Conservation (phyloP, 2,113 vertebrate genomes). For the Siniperca knerii region DNA sequence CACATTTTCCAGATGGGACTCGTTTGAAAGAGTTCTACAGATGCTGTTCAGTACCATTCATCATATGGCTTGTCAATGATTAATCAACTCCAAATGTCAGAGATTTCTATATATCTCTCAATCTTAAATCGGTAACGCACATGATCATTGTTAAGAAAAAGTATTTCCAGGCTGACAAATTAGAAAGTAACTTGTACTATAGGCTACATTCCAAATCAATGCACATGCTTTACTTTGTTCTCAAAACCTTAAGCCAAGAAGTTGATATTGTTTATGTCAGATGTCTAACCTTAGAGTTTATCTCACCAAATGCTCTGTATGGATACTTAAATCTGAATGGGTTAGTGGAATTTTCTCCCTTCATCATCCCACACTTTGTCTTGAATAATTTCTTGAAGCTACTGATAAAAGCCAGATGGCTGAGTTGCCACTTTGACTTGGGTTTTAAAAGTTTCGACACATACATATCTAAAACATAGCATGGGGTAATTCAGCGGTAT, state of each 20-base stretch:
- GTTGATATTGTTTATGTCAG: not conserved
- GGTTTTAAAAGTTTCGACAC: not conserved
- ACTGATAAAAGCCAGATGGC: not conserved
- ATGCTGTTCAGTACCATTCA: not conserved
- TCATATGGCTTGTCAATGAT: not conserved
- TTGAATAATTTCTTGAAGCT: not conserved
- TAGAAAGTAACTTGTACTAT: too few relatives aligned
- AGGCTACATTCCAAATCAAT: too few relatives aligned
- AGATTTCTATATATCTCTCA: too few relatives aligned
- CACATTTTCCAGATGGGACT: not conserved
- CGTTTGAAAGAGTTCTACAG: not conserved
- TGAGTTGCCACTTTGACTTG: not conserved
- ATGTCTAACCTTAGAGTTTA: not conserved
- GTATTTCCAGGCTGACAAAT: too few relatives aligned
- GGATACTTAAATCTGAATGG: not conserved
- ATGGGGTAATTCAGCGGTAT: not conserved
- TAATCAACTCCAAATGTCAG: too few relatives aligned
- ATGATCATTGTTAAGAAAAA: too few relatives aligned
- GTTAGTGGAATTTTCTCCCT: not conserved
- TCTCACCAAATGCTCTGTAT: too few relatives aligned
- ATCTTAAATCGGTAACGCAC: too few relatives aligned
- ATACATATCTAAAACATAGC: too few relatives aligned
- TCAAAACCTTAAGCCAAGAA: too few relatives aligned
- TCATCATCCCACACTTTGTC: not conserved
- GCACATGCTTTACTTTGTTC: too few relatives aligned